phyloP scores from a whole-genome alignment of 2,113 vertebrate genomes.

The Percina caprodes region DNA sequence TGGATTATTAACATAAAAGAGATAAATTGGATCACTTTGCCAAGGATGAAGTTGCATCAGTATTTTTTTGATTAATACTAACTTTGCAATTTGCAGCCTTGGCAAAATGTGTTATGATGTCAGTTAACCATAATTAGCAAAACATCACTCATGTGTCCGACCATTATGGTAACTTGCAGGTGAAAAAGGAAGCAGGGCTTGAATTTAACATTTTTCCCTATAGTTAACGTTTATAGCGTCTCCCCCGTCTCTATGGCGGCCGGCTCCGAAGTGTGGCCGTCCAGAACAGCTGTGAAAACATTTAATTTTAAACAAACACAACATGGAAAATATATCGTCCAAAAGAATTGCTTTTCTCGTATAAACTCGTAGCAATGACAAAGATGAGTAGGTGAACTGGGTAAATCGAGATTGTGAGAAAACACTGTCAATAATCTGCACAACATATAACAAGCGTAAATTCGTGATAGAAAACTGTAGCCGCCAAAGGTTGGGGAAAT shows the following conservation, averaged over 20 bases:
- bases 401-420: too few relatives aligned
- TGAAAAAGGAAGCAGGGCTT: not conserved
- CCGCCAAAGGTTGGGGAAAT: too few relatives aligned
- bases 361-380: too few relatives aligned
- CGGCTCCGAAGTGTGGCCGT: not conserved
- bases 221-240: not conserved
- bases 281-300: not conserved
- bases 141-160: not conserved
- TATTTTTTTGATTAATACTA: not conserved
- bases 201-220: not conserved
- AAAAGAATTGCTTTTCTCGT: too few relatives aligned
- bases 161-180: not conserved
- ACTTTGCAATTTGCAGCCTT: not conserved
- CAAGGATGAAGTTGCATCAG: not conserved
- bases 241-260: not conserved
- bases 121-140: not conserved
- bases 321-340: too few relatives aligned
- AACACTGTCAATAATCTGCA: too few relatives aligned
- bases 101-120: not conserved
- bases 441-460: too few relatives aligned
- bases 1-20: constrained; percentile 38
- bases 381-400: too few relatives aligned
- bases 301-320: too few relatives aligned
- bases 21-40: not conserved
- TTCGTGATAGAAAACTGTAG: too few relatives aligned